Evolutionary conservation across 2,888 invertebrate species (phyloP), one percentile per base, ranked within the genome.

Genomic region (Callosobruchus maculatus): DNA sequence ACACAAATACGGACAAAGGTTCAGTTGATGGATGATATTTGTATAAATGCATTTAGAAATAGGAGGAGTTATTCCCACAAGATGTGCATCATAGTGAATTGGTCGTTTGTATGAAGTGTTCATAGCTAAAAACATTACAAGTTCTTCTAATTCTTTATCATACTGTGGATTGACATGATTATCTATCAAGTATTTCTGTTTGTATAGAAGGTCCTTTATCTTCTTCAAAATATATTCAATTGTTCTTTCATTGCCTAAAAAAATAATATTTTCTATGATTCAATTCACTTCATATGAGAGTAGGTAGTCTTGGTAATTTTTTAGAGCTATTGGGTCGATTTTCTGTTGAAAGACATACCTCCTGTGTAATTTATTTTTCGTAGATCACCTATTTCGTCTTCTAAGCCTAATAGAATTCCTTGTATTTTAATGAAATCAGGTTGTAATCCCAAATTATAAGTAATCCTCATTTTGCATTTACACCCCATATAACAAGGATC

Each of bases 21-120:
- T 78, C 49, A 84, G 73, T 4, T 75, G 80, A 72, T 80, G 77
- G 9, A 82, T 78, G n/a, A 84, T 73, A 77, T 82, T 83, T 0
- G 79, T 75, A 30, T 86, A 77, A 18, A 86, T 71, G 76, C 85
- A 86, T 79, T 82, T 84, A 3, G 86, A 85, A 66, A 86, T 70
- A 73, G 78, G 78, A 0, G 85, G 84, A 69, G 83, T 80, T 71
- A 83, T 82, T 71, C 82, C 80, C 20, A 82, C 79, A 68, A 87
- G 78, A 80, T 86, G 71, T 77, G 81, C 83, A 72, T 84, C 80
- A n/a, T 82, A 74, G 30, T 81, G 74, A 7, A 78, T 70, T 20
- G 79, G 74, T 71, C 70, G 73, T 70, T 81, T 79, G 76, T 84
- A 85, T 30, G 82, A 80, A 7, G 85, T 83, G 76, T 87, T 87